Percentiles rank a stretch among this genome's conserved stretches.
These are phyloP conservation scores for Metridium senile DNA, from an alignment of 92 coral and sea anemone genomes.

Conservation along the genomic window DNA sequence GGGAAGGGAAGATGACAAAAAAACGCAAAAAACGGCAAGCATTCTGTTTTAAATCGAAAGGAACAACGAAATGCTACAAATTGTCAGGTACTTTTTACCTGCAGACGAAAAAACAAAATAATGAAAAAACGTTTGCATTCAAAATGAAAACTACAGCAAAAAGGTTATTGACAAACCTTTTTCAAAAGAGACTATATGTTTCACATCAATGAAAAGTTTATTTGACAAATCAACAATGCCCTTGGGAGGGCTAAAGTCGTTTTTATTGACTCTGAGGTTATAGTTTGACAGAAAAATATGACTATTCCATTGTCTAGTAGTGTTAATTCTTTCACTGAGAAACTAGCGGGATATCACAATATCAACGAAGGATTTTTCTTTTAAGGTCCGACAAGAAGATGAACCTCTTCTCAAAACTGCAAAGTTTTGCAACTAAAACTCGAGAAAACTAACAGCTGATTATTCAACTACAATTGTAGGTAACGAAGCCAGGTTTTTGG, in stretches of 20 bases:
- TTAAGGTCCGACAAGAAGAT: not conserved
- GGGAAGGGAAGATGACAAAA: too few species aligned
- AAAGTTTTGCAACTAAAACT: not conserved
- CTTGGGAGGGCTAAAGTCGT: slow-evolving; percentile 11
- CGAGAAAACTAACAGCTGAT: not conserved
- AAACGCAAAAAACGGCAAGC: too few species aligned
- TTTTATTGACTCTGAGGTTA: not conserved
- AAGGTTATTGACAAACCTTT: too few species aligned
- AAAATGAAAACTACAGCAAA: too few species aligned
- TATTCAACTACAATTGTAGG: not conserved
- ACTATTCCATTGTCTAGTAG: not conserved
- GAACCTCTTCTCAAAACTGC: not conserved
- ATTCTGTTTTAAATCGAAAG: too few species aligned
- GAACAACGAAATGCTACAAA: too few species aligned
- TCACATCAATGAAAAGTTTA: not conserved
- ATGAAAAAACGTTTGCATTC: too few species aligned
- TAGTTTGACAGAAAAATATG: not conserved
- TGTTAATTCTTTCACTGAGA: slow-evolving; percentile 12
- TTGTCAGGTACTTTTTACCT: too few species aligned
- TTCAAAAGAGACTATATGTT: too few species aligned
- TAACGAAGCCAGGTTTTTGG: not conserved
- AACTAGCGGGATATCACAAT: slow-evolving; percentile 5
- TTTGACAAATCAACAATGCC: not conserved
- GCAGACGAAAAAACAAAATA: too few species aligned
- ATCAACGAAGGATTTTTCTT: not conserved